Conservation (phyloP, 53 echinoderm and acorn worm genomes). For the Hippasteria phrygiana region DNA sequence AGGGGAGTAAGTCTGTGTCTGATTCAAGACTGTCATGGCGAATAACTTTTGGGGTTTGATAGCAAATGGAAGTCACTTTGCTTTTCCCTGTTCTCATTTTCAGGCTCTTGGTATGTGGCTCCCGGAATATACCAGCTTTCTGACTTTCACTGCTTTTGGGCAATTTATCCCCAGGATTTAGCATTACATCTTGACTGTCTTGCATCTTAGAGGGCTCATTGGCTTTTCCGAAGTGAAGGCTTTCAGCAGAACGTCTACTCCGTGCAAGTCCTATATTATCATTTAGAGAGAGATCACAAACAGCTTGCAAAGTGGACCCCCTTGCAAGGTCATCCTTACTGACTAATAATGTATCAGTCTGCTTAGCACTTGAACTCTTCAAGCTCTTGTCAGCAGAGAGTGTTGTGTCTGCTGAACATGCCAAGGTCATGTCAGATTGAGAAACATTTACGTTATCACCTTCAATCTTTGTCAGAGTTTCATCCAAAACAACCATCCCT, state of each 20-base stretch:
- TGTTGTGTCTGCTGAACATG: not conserved
- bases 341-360: not conserved
- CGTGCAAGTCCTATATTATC: not conserved
- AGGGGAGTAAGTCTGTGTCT: conserved; percentile 26
- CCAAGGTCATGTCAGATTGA: not conserved
- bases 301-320: not conserved
- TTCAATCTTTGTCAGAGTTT: not conserved
- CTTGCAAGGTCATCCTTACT: not conserved
- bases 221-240: not conserved
- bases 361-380: not conserved
- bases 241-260: not conserved
- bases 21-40: conserved; percentile 3
- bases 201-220: not conserved
- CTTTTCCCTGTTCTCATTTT: conserved; percentile 59
- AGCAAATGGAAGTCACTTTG: conserved; percentile 26
- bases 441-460: not conserved
- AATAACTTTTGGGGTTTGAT: conserved; percentile 5
- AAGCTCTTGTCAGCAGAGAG: not conserved
- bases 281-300: not conserved
- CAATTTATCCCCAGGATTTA: not conserved
- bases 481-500: not conserved
- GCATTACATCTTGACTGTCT: not conserved
- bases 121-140: conserved; percentile 33
- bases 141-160: not conserved
- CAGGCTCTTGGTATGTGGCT: conserved; percentile 23